phyloP scores from a whole-genome alignment of 2,888 invertebrate species.

The Amphipyra tragopoginis region DNA sequence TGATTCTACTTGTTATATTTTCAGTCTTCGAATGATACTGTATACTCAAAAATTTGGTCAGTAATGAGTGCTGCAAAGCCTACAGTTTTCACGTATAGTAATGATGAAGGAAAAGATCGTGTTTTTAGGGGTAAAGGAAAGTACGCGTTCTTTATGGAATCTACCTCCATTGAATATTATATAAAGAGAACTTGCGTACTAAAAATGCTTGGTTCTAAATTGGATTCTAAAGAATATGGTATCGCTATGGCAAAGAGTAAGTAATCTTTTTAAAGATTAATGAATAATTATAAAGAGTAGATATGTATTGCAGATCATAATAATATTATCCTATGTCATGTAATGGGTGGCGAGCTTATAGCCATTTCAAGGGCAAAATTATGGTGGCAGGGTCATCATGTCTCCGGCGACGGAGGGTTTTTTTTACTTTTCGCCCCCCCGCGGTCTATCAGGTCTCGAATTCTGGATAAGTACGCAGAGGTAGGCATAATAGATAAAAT shows the following conservation, averaged over 20 bases:
- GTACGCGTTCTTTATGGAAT: constrained; percentile 99
- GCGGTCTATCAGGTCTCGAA: no score
- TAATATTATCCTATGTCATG: no score
- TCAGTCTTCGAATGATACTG: constrained; percentile 94
- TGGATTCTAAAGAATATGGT: constrained; percentile 96
- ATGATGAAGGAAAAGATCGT: constrained; percentile 95
- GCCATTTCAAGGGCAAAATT: no score
- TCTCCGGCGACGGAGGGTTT: no score
- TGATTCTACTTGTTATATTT: neutral
- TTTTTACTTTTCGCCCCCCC: no score
- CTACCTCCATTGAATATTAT: constrained; percentile 97
- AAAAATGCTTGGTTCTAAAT: constrained; percentile 93
- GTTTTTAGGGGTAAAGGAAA: constrained; percentile 93
- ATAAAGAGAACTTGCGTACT: constrained; percentile 95
- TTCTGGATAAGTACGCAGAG: no score
- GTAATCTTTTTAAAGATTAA: constrained; percentile 63
- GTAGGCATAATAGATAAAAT: no score
- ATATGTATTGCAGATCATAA: neutral
- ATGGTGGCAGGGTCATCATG: no score
- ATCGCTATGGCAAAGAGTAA: constrained; percentile 95
- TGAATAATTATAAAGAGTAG: no score
- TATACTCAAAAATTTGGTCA: constrained; percentile 97
- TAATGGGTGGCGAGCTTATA: no score
- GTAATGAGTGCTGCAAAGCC: constrained; percentile 96
- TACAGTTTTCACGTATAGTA: constrained; percentile 93